Percentiles rank a stretch among this genome's conserved stretches.
Conservation (phyloP, 2,113 vertebrate species). For the Nibea albiflora region DNA sequence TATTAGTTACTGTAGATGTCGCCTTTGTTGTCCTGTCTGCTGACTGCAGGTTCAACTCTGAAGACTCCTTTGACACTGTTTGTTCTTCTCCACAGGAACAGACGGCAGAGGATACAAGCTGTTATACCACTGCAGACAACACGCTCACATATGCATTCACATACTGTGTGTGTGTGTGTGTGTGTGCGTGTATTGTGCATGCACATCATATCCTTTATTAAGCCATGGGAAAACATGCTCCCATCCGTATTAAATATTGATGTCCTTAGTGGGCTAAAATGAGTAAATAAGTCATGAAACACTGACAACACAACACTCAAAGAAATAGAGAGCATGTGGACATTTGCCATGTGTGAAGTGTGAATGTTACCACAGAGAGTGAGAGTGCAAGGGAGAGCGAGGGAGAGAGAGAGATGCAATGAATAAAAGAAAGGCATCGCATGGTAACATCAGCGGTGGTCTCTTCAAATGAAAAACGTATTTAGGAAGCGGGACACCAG, state of each 20-base stretch:
- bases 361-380: conserved; percentile 63
- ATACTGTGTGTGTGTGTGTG: conserved; percentile 12
- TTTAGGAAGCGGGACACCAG: conserved; percentile 19
- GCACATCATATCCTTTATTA: conserved; percentile 71
- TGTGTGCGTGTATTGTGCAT: conserved; percentile 29
- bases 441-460: conserved; percentile 48
- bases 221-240: conserved; percentile 74
- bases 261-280: conserved; percentile 69
- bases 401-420: background rate
- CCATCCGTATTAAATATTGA: conserved; percentile 80
- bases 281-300: conserved; percentile 85
- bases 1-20: background rate
- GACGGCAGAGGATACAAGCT: conserved; percentile 43
- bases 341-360: conserved; percentile 63
- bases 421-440: conserved; percentile 3
- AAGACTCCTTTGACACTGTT: conserved; percentile 25
- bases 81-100: conserved; percentile 36
- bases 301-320: conserved; percentile 71
- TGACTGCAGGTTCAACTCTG: background rate
- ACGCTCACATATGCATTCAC: conserved; percentile 44
- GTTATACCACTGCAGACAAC: conserved; percentile 53
- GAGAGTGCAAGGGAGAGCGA: conserved; percentile 7
- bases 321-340: conserved; percentile 64
- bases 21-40: conserved; percentile 13
- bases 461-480: conserved; percentile 27